Evolutionary conservation across 2,888 invertebrate species (phyloP).

Genomic region (Deilephila elpenor): DNA sequence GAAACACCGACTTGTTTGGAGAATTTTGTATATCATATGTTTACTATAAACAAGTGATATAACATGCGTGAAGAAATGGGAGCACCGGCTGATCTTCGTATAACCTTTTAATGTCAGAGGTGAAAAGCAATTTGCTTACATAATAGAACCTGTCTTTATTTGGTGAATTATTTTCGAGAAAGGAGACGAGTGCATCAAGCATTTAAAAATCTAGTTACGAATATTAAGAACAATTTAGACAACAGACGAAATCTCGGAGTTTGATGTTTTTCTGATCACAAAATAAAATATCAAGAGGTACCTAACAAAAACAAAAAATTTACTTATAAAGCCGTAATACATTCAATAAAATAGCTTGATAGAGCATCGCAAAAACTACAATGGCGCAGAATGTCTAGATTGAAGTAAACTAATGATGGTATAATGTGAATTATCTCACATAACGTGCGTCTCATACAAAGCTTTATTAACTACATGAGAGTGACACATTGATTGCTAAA

Average conservation of each 20-base stretch:
- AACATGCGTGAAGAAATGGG: conserved; percentile 9
- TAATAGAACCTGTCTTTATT: conserved; percentile 32
- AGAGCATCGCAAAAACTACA: conserved; percentile 9
- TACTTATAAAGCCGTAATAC: background rate
- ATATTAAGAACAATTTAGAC: no score
- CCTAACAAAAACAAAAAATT: no score
- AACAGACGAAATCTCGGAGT: no score
- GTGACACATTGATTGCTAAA: conserved; percentile 53
- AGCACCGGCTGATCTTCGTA: conserved; percentile 32
- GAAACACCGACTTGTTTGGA: background rate
- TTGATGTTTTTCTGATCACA: no score
- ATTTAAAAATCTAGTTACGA: no score
- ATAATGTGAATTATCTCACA: conserved; percentile 53
- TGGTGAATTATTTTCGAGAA: conserved; percentile 20
- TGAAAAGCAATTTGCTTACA: conserved; percentile 39
- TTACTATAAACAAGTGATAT: background rate
- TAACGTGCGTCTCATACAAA: conserved; percentile 56
- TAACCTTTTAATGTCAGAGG: conserved; percentile 41
- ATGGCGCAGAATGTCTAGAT: background rate
- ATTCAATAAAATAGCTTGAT: background rate
- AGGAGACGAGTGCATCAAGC: background rate
- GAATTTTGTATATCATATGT: background rate
- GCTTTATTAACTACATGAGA: conserved; percentile 39
- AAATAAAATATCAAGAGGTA: no score
- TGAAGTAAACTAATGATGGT: conserved; percentile 37